phyloP scores from a whole-genome alignment of 2,113 vertebrate genomes.

The Morone saxatilis region DNA sequence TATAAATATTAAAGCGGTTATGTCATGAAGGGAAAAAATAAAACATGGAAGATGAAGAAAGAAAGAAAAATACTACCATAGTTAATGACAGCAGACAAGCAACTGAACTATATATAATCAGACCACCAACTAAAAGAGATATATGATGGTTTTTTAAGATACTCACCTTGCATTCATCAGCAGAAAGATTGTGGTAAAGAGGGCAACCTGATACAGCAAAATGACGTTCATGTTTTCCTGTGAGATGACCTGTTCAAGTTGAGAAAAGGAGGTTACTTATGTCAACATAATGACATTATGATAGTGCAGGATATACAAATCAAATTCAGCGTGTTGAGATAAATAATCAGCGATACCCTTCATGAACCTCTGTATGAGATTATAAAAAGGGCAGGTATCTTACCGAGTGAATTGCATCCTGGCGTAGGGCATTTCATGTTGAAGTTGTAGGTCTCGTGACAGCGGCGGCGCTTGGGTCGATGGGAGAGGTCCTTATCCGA shows the following conservation, averaged over 20 bases:
- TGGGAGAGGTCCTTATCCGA: slow-evolving; percentile 97
- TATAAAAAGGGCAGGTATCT: not conserved
- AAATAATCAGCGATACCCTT: not conserved
- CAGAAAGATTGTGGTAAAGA: slow-evolving; percentile 97
- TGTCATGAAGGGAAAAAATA: not conserved
- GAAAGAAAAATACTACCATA: not conserved
- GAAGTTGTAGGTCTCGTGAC: slow-evolving; percentile 99
- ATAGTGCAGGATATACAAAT: not conserved
- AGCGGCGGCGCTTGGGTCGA: slow-evolving; percentile 96
- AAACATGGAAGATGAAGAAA: not conserved
- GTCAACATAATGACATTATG: not conserved
- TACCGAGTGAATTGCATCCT: slow-evolving; percentile 97
- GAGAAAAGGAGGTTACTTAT: not conserved
- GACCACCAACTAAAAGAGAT: not conserved
- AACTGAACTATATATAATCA: not conserved
- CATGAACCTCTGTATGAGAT: not conserved
- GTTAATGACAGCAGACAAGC: not conserved
- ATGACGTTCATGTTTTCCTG: slow-evolving; percentile 97
- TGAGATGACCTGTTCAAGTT: slow-evolving; percentile 90
- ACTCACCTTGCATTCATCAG: slow-evolving; percentile 96
- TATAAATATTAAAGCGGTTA: not conserved
- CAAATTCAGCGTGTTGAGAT: not conserved
- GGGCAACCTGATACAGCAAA: slow-evolving; percentile 99
- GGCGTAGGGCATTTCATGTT: slow-evolving; percentile 99
- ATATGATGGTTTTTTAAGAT: not conserved